A percentile compares a stretch with the other conserved stretches of the same genome.
phyloP scores from a whole-genome alignment of 2,113 vertebrate species.

The Corythoichthys intestinalis region DNA sequence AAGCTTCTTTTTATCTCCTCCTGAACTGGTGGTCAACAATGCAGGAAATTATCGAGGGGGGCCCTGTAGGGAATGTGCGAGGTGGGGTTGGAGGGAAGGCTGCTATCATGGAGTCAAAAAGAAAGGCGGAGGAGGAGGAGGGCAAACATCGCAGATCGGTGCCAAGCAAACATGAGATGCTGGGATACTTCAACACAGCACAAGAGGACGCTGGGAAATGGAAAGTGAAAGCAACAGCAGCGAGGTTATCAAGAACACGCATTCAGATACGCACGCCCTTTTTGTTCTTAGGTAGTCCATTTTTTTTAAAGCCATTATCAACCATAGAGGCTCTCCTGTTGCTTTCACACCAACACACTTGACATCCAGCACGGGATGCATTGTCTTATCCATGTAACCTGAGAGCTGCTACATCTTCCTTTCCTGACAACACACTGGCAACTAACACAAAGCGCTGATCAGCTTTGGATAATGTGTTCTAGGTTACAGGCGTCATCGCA shows the following conservation, averaged over 20 bases:
- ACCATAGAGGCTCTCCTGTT: constrained; percentile 1
- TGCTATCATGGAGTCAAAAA: neutral
- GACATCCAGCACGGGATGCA: constrained; percentile 31
- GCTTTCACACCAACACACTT: no score
- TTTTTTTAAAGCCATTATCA: neutral
- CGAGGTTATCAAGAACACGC: neutral
- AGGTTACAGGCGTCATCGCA: constrained; percentile 40
- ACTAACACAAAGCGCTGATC: constrained; percentile 36
- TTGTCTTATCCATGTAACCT: constrained; percentile 52
- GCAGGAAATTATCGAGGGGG: constrained; percentile 56
- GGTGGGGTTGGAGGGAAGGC: constrained; percentile 10
- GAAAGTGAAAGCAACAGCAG: constrained; percentile 3
- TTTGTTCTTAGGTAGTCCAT: neutral
- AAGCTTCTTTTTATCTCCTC: constrained; percentile 57
- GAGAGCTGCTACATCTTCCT: constrained; percentile 37
- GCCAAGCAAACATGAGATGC: constrained; percentile 71
- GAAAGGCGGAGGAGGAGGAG: constrained; percentile 28
- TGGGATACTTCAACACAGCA: constrained; percentile 68
- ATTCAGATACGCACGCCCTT: neutral
- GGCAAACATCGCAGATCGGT: constrained; percentile 69
- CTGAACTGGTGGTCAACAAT: constrained; percentile 66
- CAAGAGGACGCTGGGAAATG: constrained; percentile 2
- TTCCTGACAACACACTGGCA: constrained; percentile 49
- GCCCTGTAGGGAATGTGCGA: constrained; percentile 14
- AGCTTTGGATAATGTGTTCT: constrained; percentile 42